Conservation (phyloP, 2,888 invertebrate species). For the Vandiemenella viatica region DNA sequence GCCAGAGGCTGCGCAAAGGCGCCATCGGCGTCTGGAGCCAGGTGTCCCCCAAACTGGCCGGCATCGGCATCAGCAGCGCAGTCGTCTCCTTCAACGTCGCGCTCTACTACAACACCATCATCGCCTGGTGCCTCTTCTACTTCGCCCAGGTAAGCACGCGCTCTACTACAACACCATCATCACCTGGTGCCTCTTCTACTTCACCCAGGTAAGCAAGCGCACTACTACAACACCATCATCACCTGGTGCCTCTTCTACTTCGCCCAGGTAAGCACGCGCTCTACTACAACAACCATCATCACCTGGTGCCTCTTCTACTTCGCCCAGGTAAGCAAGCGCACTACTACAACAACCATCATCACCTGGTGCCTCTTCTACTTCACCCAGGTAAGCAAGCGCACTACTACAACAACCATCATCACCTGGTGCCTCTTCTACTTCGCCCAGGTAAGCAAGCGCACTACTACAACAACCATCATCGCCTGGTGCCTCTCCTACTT, state of each 20-base stretch:
- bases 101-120: slow-evolving; percentile 93
- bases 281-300: slow-evolving; percentile 94
- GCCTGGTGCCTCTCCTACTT: slow-evolving; percentile 95
- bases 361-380: slow-evolving; percentile 96
- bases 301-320: slow-evolving; percentile 95
- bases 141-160: slow-evolving; percentile 59
- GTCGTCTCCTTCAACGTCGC: slow-evolving; percentile 94
- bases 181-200: slow-evolving; percentile 92
- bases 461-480: slow-evolving; percentile 94
- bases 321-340: slow-evolving; percentile 57
- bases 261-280: slow-evolving; percentile 62
- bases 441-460: slow-evolving; percentile 60
- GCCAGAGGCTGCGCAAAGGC: slow-evolving; percentile 82
- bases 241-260: slow-evolving; percentile 96
- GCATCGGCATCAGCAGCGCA: slow-evolving; percentile 85
- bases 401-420: slow-evolving; percentile 94
- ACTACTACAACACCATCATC: slow-evolving; percentile 95
- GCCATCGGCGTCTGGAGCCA: slow-evolving; percentile 93
- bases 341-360: slow-evolving; percentile 94
- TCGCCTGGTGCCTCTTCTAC: slow-evolving; percentile 94
- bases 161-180: slow-evolving; percentile 96
- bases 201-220: slow-evolving; percentile 59
- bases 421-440: slow-evolving; percentile 95
- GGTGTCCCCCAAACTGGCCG: slow-evolving; percentile 74
- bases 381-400: slow-evolving; percentile 58